Conservation (phyloP, 2,113 vertebrate species). For the Cettia cetti region DNA sequence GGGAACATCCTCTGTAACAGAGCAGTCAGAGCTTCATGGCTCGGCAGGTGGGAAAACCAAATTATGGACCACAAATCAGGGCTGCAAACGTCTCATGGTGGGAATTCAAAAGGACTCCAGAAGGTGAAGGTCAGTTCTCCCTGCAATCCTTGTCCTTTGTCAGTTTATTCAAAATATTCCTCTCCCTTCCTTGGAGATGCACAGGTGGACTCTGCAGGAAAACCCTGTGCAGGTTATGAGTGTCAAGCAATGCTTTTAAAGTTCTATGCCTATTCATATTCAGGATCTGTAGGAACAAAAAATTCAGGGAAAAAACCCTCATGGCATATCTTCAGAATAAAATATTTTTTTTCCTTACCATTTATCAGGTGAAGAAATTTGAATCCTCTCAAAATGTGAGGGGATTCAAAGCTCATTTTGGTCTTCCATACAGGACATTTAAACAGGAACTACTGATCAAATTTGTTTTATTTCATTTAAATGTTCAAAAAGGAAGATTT, state of each 20-base stretch:
- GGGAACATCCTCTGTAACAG: neutral
- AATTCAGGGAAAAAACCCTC: fast-evolving
- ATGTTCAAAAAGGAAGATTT: neutral
- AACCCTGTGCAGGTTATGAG: neutral
- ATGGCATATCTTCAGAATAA: fast-evolving
- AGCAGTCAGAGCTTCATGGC: neutral
- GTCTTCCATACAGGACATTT: neutral
- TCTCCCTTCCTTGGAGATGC: neutral
- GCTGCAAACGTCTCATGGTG: neutral
- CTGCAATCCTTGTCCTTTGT: neutral
- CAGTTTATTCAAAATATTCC: neutral
- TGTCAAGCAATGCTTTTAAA: neutral
- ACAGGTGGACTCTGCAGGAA: neutral
- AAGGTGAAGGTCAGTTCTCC: neutral
- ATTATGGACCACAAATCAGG: neutral
- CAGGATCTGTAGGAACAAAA: neutral
- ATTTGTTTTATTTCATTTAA: neutral
- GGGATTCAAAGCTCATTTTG: neutral
- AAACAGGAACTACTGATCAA: neutral
- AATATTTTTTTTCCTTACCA: neutral
- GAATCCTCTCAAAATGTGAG: neutral
- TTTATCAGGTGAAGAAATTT: neutral
- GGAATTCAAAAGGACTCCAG: neutral
- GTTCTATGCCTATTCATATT: neutral
- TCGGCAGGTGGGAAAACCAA: neutral